Evolutionary conservation across 2,113 vertebrate genomes (phyloP).

Genomic region (Silurus meridionalis): DNA sequence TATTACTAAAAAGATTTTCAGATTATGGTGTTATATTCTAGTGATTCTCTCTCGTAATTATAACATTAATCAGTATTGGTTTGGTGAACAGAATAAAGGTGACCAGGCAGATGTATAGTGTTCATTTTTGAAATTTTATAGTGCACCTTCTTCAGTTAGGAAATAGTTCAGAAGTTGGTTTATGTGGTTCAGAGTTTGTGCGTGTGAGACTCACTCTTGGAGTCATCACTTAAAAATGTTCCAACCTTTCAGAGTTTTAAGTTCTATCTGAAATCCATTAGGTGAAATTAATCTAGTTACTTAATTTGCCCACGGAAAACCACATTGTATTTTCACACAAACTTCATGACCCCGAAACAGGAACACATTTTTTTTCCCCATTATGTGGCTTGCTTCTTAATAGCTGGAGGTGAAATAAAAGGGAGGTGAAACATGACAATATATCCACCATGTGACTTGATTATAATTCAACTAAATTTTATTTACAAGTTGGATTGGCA

Average conservation of each 20-base stretch:
- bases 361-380: neutral
- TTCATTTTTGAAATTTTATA: neutral
- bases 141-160: neutral
- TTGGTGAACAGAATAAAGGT: neutral
- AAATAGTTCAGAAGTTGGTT: neutral
- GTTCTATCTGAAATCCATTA: neutral
- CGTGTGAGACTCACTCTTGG: neutral
- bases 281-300: neutral
- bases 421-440: neutral
- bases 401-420: neutral
- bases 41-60: neutral
- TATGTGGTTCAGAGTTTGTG: neutral
- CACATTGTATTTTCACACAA: neutral
- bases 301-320: neutral
- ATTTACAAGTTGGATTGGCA: neutral
- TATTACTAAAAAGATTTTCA: neutral
- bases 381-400: neutral
- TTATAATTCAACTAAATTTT: neutral
- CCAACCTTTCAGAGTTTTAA: neutral
- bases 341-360: neutral
- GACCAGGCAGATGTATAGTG: neutral
- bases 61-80: neutral
- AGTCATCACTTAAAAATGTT: neutral
- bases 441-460: neutral
- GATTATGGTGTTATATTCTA: neutral